Conservation (phyloP, 2,888 invertebrate species). For the Archaeoteleia sp. region DNA sequence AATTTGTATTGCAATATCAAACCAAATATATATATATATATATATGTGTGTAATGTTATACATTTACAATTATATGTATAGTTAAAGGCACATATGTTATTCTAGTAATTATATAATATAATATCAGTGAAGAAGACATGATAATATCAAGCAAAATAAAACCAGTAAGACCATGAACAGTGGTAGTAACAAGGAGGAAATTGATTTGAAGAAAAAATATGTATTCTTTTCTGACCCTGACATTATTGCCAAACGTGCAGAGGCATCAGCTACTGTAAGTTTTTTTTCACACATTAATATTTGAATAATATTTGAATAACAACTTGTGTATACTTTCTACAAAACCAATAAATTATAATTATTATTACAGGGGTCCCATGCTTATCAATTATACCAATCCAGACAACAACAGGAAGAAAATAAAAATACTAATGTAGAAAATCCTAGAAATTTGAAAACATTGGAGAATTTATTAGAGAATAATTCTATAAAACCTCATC, state of each 20-base stretch:
- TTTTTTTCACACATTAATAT: not conserved
- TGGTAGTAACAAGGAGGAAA: conserved; percentile 57
- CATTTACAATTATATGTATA: not conserved
- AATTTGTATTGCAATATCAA: no score
- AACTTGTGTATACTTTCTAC: not conserved
- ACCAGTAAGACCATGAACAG: conserved; percentile 44
- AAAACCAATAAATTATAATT: not conserved
- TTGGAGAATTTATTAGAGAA: conserved; percentile 54
- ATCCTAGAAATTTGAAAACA: conserved; percentile 42
- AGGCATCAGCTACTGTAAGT: conserved; percentile 65
- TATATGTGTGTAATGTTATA: no score
- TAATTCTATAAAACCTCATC: conserved; percentile 75
- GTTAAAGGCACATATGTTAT: no score
- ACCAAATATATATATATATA: no score
- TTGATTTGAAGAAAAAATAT: conserved; percentile 63
- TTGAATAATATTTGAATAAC: not conserved
- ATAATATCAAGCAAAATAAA: conserved; percentile 21
- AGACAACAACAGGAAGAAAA: conserved; percentile 52
- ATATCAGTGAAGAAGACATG: conserved; percentile 24
- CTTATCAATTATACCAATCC: conserved; percentile 50
- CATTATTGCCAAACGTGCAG: conserved; percentile 59
- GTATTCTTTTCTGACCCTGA: conserved; percentile 66
- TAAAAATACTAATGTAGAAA: conserved; percentile 43
- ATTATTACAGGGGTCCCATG: conserved; percentile 53
- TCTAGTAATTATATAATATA: not conserved